Base-by-base conservation (phyloP, 2,888 invertebrate genomes). In the Emesis furor region DNA sequence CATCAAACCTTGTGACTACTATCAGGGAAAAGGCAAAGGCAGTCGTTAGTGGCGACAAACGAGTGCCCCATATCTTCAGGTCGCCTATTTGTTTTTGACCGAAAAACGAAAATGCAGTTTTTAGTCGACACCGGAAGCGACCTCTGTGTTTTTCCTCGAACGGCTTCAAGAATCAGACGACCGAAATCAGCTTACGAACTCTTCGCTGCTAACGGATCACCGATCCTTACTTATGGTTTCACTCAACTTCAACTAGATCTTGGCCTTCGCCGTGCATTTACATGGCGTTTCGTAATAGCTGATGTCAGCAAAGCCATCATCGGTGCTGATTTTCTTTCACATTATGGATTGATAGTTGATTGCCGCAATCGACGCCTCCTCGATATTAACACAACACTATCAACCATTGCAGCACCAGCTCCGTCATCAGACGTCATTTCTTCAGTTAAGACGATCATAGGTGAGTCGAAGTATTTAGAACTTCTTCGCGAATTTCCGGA, bases 251-350 rank as follows among this genome's bases (percentile, higher is more conserved):
- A 69, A 46, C 3, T 76, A 10, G 72, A 77, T 14, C 65, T 89
- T 1, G 86, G 87, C 0, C 75, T 88, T 14, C 87, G 88, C 12
- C 85, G 87, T 1, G 78, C 75, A 4, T 88, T 86, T 51, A 5
- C 2, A 0, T 90, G 89, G 88, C 76, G 68, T 5, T 89, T 89
- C 51, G 55, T 89, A 0, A 72, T 89, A 0, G 90, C 88, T 14
- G 88, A 87, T 24, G 88, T 88, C 8, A 76, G 42, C 2, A 84
- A 30, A 12, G 85, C 55, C 74, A 88, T 62, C 46, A 86, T 37
- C 75, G 86, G 55, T 17, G 76, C 46, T 4, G 81, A 81, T 12
- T 77, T 81, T 42, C 46, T 42, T 73, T 81, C 75, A 72, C 84
- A 67, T 30, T 86, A 76, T 10, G 74, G 81, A 14, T 59, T 85